phyloP scores from a whole-genome alignment of 2,797 vertebrate species.

The Amblyraja radiata region DNA sequence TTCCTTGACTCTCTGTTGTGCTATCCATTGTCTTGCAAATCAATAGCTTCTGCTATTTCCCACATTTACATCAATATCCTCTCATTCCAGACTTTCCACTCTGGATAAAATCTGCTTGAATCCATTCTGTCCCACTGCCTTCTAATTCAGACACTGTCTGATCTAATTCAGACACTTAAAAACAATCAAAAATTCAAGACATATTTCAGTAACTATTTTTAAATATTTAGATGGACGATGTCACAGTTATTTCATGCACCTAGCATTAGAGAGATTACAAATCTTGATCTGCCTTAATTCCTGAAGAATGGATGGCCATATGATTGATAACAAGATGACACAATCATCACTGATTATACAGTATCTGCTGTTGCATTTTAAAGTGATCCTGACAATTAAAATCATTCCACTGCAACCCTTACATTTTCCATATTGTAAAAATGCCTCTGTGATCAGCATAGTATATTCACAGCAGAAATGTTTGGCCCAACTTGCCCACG shows the following conservation, averaged over 20 bases:
- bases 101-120: neutral
- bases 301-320: no score
- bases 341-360: neutral
- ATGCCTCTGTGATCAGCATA: neutral
- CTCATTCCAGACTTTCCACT: neutral
- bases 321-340: neutral
- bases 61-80: neutral
- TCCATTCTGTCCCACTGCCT: neutral
- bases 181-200: neutral
- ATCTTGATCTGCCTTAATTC: no score
- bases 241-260: neutral
- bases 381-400: neutral
- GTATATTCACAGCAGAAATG: no score
- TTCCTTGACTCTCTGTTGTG: neutral
- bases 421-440: neutral
- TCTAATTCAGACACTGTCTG: no score
- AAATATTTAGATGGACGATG: neutral
- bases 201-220: neutral
- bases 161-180: no score
- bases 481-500: neutral
- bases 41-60: neutral
- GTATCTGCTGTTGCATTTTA: neutral
- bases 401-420: neutral
- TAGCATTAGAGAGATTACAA: neutral
- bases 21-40: neutral